Evolutionary conservation across 2,113 vertebrate species (phyloP).

Genomic region (Myotis lucifugus): DNA sequence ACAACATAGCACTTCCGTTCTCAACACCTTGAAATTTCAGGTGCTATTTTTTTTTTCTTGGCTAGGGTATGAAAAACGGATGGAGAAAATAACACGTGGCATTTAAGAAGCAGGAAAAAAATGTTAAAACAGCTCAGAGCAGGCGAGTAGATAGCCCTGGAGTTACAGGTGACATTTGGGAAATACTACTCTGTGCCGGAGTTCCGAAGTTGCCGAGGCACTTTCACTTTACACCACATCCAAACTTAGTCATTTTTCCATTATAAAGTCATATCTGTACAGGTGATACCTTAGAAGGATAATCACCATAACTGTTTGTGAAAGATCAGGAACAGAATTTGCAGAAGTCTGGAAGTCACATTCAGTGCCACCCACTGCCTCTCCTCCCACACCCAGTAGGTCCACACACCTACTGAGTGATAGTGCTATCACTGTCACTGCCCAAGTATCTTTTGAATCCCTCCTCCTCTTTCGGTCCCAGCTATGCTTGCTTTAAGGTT

Average conservation of each 20-base stretch:
- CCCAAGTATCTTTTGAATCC: background rate
- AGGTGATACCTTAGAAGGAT: background rate
- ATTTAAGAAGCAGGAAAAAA: background rate
- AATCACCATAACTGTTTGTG: background rate
- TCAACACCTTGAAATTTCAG: conserved; percentile 26
- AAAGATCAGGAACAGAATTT: background rate
- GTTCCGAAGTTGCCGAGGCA: background rate
- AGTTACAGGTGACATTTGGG: background rate
- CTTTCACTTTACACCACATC: background rate
- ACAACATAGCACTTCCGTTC: background rate
- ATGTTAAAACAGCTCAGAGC: background rate
- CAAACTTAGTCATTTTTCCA: background rate
- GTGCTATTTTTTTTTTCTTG: background rate
- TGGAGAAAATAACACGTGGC: background rate
- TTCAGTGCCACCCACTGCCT: background rate
- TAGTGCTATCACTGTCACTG: fast-evolving
- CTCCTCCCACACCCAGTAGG: background rate
- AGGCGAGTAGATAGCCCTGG: background rate
- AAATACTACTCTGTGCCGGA: background rate
- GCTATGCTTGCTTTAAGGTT: background rate
- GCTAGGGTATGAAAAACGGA: background rate
- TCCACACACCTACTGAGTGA: background rate
- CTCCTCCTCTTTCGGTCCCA: background rate
- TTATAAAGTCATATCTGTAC: background rate
- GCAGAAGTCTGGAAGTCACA: background rate